A percentile compares a stretch with the other conserved stretches of the same genome.
Evolutionary conservation across 2,113 vertebrate genomes (phyloP).

Genomic region (Larimichthys crocea): DNA sequence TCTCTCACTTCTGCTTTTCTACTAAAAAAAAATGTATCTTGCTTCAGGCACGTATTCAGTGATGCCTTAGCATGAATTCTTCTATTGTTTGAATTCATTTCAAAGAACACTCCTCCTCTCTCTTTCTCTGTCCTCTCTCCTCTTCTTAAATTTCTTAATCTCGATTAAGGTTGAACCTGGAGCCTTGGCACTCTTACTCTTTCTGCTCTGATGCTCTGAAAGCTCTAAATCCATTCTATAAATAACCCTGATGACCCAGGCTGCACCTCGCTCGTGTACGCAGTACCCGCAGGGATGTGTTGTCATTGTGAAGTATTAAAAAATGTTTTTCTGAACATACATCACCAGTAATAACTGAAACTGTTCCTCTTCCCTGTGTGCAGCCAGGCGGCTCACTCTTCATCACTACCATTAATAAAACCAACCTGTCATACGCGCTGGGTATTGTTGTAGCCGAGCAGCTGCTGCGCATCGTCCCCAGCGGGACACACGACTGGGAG

Average conservation of each 20-base stretch:
- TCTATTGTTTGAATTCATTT: constrained; percentile 25
- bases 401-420: constrained; percentile 96
- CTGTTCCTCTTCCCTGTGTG: neutral
- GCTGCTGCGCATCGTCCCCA: constrained; percentile 90
- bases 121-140: neutral
- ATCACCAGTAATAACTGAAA: neutral
- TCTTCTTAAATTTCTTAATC: constrained; percentile 3
- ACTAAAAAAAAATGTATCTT: neutral
- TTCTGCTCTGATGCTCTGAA: neutral
- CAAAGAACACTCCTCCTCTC: neutral
- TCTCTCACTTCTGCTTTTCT: constrained; percentile 3
- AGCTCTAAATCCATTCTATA: constrained; percentile 46
- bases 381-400: constrained; percentile 94
- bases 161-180: constrained; percentile 9
- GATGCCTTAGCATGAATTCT: neutral
- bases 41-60: neutral
- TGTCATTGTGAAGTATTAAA: neutral
- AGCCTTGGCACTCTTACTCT: constrained; percentile 9
- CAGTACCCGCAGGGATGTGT: neutral
- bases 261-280: neutral
- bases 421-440: constrained; percentile 90
- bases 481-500: constrained; percentile 95
- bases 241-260: constrained; percentile 12
- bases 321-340: neutral
- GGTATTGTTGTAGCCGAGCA: constrained; percentile 92